Base-by-base conservation (phyloP, 2,888 invertebrate species). In the Drosophila eohydei region DNA sequence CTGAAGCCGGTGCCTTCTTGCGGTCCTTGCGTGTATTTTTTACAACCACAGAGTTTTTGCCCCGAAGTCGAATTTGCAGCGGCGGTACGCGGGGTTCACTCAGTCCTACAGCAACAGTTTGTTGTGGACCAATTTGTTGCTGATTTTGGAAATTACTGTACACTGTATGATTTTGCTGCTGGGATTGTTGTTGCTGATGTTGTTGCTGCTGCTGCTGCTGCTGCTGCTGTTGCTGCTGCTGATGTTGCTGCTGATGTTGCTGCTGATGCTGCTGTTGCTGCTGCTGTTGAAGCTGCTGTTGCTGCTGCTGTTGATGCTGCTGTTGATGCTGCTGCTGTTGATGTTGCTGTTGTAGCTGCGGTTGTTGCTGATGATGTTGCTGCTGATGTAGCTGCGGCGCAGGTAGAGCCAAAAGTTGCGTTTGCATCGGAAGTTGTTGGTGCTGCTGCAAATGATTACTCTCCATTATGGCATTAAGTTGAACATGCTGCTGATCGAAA, bases 51-150 rank as follows among this genome's bases (percentile, higher is more conserved):
- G 97, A 96, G 91, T 97, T 97, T 65, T 97, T 94, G 16, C 91
- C 91, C 69, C 97, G 94, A 46, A 98, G 93, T 65, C 97, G 97
- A 85, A 98, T 97, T 92, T 97, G 97, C 71, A 97, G 93, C 2
- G 97, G 98, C 9, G 98, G 97, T 52, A 98, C 98, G 62, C 97
- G 94, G 8, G 96, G 95, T 85, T 97, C 97, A 72, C 96, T 97
- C 3, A 90, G 81, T 7, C 87, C 83, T 16, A 68, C 76, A 6
- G 77, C 70, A 58, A 54, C 43, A 56, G 69, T 14, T 68, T 57
- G 81, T 58, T 21, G 80, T 56, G 40, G 61, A 8, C 50, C 70
- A n/a, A 32, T 16, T 48, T 72, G 74, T 21, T 74, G 73, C 16
- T 50, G 78, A 16, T 74, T 78, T 44, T 78, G 78, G 38, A 78